These are phyloP conservation scores for Ornithorhynchus anatinus DNA, from an alignment of 2,113 vertebrate genomes.

Conservation along the genomic window DNA sequence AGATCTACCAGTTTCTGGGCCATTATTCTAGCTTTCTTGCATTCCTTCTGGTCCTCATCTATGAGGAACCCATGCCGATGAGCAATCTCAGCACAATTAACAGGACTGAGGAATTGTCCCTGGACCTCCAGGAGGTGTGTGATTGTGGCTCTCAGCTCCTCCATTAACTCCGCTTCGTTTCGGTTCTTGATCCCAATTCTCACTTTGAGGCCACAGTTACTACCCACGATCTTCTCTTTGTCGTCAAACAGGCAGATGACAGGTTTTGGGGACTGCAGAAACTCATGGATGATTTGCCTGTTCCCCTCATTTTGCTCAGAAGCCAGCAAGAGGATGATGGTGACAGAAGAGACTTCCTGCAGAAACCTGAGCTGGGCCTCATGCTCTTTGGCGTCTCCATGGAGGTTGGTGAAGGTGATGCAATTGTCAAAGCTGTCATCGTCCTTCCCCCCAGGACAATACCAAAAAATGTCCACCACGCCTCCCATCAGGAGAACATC, in stretches of 20 bases:
- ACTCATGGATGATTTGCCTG: slow-evolving; percentile 18
- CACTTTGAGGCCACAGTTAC: neutral
- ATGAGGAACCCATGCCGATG: slow-evolving; percentile 45
- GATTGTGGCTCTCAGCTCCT: slow-evolving; percentile 46
- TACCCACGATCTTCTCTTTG: neutral
- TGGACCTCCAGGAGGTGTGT: slow-evolving; percentile 31
- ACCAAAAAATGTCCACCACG: slow-evolving; percentile 79
- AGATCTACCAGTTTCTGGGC: slow-evolving; percentile 26
- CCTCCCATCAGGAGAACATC: slow-evolving; percentile 66
- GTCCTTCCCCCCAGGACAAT: slow-evolving; percentile 65
- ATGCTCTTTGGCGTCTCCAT: slow-evolving; percentile 56
- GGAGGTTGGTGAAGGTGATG: slow-evolving; percentile 74
- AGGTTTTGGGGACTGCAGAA: slow-evolving; percentile 51
- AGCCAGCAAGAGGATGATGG: slow-evolving; percentile 55
- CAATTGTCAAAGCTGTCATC: slow-evolving; percentile 66
- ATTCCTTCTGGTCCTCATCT: slow-evolving; percentile 61
- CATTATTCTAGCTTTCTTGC: slow-evolving; percentile 52
- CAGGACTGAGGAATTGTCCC: slow-evolving; percentile 25
- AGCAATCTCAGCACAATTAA: slow-evolving; percentile 23
- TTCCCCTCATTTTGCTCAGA: slow-evolving; percentile 11
- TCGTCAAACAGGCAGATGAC: slow-evolving; percentile 66
- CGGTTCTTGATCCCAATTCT: slow-evolving; percentile 62
- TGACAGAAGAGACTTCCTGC: slow-evolving; percentile 63
- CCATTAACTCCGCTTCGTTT: slow-evolving; percentile 59
- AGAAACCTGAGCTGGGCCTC: slow-evolving; percentile 59